These are phyloP conservation scores for Tyrophagus putrescentiae DNA, from an alignment of 1,140 invertebrate species.

Conservation along the genomic window DNA sequence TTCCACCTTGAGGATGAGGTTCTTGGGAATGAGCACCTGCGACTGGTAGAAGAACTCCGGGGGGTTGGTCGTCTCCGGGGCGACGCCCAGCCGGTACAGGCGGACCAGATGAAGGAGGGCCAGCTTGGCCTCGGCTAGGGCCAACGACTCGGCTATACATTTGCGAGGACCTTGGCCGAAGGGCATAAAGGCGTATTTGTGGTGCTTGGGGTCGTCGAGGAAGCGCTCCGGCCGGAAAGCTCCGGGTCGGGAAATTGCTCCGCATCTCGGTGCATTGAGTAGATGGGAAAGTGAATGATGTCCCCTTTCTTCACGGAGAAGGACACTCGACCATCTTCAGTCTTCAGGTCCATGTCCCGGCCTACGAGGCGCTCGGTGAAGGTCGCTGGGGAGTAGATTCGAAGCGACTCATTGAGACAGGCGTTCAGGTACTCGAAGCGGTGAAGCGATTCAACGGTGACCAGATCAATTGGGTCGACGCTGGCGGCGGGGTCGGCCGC, in stretches of 20 bases:
- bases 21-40: too few relatives aligned
- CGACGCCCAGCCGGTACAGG: background rate
- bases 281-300: conserved; percentile 25
- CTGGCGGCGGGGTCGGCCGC: background rate
- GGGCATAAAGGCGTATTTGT: conserved; percentile 31
- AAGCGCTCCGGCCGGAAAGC: conserved; percentile 25
- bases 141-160: conserved; percentile 32
- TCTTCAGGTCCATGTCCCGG: background rate
- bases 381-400: conserved; percentile 29
- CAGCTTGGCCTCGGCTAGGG: conserved; percentile 33
- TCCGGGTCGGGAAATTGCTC: conserved; percentile 27
- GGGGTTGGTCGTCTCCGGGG: too few relatives aligned
- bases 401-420: conserved; percentile 29
- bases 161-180: conserved; percentile 33
- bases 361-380: background rate
- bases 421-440: conserved; percentile 29
- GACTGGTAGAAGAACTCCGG: too few relatives aligned
- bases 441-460: background rate
- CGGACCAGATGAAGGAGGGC: background rate
- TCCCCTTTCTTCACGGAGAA: conserved; percentile 15
- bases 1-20: too few relatives aligned
- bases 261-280: conserved; percentile 26
- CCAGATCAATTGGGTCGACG: background rate
- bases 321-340: background rate
- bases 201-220: conserved; percentile 23